Evolutionary conservation across 2,888 invertebrate genomes (phyloP).

Genomic region (Sphinx pinastri): DNA sequence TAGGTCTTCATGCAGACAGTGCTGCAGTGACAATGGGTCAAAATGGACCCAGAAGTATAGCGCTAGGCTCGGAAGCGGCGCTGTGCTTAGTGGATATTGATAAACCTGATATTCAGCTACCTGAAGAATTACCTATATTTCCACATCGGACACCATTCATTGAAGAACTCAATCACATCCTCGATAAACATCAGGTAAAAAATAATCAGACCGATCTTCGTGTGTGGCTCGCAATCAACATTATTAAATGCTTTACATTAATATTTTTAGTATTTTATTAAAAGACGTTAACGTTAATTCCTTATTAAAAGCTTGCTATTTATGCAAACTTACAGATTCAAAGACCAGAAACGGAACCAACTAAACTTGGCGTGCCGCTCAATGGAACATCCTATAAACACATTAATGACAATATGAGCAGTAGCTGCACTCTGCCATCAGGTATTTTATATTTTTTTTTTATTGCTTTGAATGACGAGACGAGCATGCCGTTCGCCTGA

Average conservation of each 20-base stretch:
- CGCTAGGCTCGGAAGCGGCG: conserved; percentile 91
- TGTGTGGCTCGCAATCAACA: too few relatives aligned
- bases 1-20: conserved; percentile 85
- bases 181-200: conserved; percentile 88
- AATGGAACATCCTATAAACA: conserved; percentile 78
- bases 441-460: conserved; percentile 48
- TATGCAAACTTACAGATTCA: conserved; percentile 59
- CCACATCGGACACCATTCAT: conserved; percentile 95
- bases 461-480: not conserved
- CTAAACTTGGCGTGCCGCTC: conserved; percentile 71
- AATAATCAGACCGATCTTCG: not conserved
- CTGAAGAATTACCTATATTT: conserved; percentile 97
- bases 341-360: conserved; percentile 79
- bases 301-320: not conserved
- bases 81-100: conserved; percentile 98
- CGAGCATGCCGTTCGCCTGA: too few relatives aligned
- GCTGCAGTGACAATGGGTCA: conserved; percentile 67
- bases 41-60: conserved; percentile 80
- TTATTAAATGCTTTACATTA: too few relatives aligned
- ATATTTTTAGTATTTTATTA: too few relatives aligned
- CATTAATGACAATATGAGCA: conserved; percentile 88
- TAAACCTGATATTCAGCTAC: conserved; percentile 94
- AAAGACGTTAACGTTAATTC: not conserved
- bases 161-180: conserved; percentile 90
- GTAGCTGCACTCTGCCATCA: conserved; percentile 90